These are phyloP conservation scores for Synanthedon andrenaeformis DNA, from an alignment of 2,888 invertebrate genomes.

Conservation along the genomic window DNA sequence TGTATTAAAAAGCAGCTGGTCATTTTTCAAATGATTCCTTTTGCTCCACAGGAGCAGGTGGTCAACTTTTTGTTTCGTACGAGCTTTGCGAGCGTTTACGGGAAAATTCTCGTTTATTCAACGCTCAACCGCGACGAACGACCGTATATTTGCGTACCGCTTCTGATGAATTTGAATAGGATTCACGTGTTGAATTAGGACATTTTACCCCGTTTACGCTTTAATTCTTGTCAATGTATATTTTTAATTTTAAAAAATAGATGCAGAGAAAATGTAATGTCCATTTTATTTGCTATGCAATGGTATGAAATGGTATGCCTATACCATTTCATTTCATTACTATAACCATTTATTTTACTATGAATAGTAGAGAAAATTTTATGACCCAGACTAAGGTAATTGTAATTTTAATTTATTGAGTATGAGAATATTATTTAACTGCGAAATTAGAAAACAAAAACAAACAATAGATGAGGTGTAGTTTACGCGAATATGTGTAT, in stretches of 20 bases:
- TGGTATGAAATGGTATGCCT: too few species aligned
- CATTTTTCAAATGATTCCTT: conserved; percentile 70
- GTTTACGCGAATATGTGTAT: too few species aligned
- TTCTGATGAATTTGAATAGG: conserved; percentile 51
- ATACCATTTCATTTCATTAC: too few species aligned
- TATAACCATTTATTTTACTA: too few species aligned
- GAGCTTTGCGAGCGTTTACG: conserved; percentile 20
- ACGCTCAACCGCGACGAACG: conserved; percentile 23
- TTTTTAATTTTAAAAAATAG: conserved; percentile 3
- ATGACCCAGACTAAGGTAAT: too few species aligned
- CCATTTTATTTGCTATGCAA: too few species aligned
- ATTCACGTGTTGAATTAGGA: conserved; percentile 54
- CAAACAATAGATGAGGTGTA: too few species aligned
- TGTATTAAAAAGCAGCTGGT: conserved; percentile 69
- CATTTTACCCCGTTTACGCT: conserved; percentile 17
- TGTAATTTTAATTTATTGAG: too few species aligned
- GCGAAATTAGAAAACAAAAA: too few species aligned
- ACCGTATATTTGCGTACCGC: conserved; percentile 42
- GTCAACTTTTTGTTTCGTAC: conserved; percentile 27
- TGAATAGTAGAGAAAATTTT: too few species aligned
- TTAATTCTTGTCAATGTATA: conserved; percentile 6
- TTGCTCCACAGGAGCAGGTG: conserved; percentile 59
- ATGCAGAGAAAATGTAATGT: too few species aligned
- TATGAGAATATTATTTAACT: too few species aligned
- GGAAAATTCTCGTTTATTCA: conserved; percentile 49